Conservation (phyloP, 2,113 vertebrate genomes). For the Dromas ardeola region DNA sequence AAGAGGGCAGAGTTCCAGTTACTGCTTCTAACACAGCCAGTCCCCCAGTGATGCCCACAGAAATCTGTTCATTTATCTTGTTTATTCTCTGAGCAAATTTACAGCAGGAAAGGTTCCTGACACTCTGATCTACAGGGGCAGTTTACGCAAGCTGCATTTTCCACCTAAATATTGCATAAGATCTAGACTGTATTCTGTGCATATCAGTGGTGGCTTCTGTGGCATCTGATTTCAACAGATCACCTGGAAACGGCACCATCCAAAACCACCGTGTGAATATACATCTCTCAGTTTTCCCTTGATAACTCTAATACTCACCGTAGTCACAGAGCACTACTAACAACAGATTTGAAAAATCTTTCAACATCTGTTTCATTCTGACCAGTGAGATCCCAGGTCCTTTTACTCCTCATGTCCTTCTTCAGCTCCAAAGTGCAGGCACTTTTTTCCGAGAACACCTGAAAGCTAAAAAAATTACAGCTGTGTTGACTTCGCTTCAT, state of each 20-base stretch:
- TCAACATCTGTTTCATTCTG: conserved; percentile 92
- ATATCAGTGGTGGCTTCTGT: background rate
- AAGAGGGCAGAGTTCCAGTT: background rate
- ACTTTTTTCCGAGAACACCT: conserved; percentile 54
- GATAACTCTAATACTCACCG: conserved; percentile 78
- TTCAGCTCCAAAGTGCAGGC: conserved; percentile 31
- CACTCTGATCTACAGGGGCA: background rate
- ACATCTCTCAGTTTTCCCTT: background rate
- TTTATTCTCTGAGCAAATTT: background rate
- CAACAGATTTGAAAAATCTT: conserved; percentile 80
- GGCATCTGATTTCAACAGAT: background rate
- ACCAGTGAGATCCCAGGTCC: conserved; percentile 74
- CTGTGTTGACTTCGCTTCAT: background rate
- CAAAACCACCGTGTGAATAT: background rate
- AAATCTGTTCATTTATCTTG: background rate
- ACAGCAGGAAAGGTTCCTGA: background rate
- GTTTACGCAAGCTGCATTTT: background rate
- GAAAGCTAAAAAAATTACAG: conserved; percentile 41
- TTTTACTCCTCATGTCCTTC: conserved; percentile 86
- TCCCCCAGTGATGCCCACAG: background rate
- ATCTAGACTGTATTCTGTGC: background rate
- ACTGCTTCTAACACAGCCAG: background rate
- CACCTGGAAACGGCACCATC: background rate
- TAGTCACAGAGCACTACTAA: conserved; percentile 87
- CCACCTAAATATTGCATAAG: background rate